A percentile compares a stretch with the other conserved stretches of the same genome.
phyloP scores from a whole-genome alignment of 2,113 vertebrate genomes.

The Oncorhynchus clarkii region DNA sequence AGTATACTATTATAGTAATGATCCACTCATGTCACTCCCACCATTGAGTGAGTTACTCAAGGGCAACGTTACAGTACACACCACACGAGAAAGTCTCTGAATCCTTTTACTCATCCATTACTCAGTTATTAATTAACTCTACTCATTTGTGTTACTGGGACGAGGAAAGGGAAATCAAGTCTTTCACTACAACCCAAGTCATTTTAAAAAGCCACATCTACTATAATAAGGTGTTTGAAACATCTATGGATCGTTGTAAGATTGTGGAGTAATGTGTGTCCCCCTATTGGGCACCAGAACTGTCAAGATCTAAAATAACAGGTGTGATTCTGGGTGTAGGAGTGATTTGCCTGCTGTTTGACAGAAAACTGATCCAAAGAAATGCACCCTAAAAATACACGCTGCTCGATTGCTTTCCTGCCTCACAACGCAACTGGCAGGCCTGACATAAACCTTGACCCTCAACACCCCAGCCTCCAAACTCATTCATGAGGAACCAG shows the following conservation, averaged over 20 bases:
- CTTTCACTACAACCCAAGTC: no score
- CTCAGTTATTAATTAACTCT: no score
- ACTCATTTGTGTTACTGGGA: no score
- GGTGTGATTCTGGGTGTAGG: constrained; percentile 61
- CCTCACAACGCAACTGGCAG: constrained; percentile 45
- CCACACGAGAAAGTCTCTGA: no score
- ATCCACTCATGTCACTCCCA: no score
- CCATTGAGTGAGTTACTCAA: no score
- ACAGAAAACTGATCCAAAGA: constrained; percentile 72
- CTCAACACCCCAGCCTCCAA: constrained; percentile 25
- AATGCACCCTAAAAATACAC: constrained; percentile 81
- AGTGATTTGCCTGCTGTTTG: constrained; percentile 39
- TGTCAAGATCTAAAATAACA: constrained; percentile 67
- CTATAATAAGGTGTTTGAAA: neutral
- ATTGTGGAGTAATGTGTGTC: constrained; percentile 14
- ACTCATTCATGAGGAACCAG: constrained; percentile 48
- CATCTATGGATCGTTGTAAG: neutral
- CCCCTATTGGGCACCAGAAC: constrained; percentile 12
- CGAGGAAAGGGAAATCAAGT: no score
- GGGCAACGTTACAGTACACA: no score
- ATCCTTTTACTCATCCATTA: no score
- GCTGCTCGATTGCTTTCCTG: constrained; percentile 44
- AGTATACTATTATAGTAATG: no score
- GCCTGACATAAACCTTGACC: constrained; percentile 55
- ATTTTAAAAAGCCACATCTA: no score